phyloP scores from a whole-genome alignment of 1,140 invertebrate genomes.

The Panagrolaimus sp. region DNA sequence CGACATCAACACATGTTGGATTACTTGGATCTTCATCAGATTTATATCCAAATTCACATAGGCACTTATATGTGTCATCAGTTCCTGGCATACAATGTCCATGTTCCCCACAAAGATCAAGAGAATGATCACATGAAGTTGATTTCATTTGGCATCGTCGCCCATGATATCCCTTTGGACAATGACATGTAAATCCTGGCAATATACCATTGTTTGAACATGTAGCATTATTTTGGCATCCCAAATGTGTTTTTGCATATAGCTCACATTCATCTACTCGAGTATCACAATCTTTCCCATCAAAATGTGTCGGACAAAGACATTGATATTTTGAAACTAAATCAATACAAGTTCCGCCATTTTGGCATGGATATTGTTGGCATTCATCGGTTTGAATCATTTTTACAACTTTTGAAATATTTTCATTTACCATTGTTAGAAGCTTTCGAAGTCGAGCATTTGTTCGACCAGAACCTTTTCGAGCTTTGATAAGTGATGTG shows the following conservation, averaged over 20 bases:
- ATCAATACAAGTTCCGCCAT: slow-evolving; percentile 63
- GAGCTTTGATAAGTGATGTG: not conserved
- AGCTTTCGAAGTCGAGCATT: not conserved
- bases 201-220: slow-evolving; percentile 58
- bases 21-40: slow-evolving; percentile 41
- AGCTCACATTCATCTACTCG: slow-evolving; percentile 50
- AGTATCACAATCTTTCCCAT: slow-evolving; percentile 43
- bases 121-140: slow-evolving; percentile 31
- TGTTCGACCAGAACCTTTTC: not conserved
- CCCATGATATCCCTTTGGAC: slow-evolving; percentile 47
- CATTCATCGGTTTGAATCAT: slow-evolving; percentile 45
- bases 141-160: slow-evolving; percentile 39
- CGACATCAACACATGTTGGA: slow-evolving; percentile 48
- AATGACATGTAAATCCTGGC: slow-evolving; percentile 41
- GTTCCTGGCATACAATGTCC: slow-evolving; percentile 47
- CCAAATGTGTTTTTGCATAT: slow-evolving; percentile 57
- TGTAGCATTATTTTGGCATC: slow-evolving; percentile 60
- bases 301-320: slow-evolving; percentile 71
- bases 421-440: not conserved
- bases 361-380: slow-evolving; percentile 66
- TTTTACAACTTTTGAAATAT: slow-evolving; percentile 17
- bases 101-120: slow-evolving; percentile 49
- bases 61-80: slow-evolving; percentile 38
- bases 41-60: slow-evolving; percentile 52
- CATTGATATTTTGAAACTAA: slow-evolving; percentile 63